Percentiles rank a stretch among this genome's conserved stretches.
Conservation (phyloP, 2,888 invertebrate species). For the Gordius sp. region DNA sequence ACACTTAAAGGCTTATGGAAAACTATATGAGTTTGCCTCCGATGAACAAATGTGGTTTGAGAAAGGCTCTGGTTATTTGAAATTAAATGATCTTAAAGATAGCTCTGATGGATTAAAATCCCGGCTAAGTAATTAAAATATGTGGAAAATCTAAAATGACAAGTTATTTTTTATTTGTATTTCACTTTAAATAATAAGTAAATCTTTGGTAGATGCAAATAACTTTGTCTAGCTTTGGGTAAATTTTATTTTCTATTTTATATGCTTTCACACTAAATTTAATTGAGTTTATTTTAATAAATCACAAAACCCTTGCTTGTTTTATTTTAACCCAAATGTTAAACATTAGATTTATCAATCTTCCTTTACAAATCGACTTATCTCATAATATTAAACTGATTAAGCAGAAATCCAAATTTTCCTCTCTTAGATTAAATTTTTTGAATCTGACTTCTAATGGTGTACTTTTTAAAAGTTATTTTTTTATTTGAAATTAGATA, state of each 20-base stretch:
- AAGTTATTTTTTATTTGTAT: too few species aligned
- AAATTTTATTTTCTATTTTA: too few species aligned
- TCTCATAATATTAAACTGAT: neutral
- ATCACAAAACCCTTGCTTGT: too few species aligned
- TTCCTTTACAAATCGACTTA: neutral
- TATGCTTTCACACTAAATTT: too few species aligned
- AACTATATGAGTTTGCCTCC: conserved; percentile 1
- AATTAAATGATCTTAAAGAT: conserved; percentile 12
- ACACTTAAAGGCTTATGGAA: neutral
- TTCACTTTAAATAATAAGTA: too few species aligned
- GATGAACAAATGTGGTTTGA: neutral
- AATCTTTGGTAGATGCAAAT: too few species aligned
- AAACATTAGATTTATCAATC: too few species aligned
- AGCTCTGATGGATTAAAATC: neutral
- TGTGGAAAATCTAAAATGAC: too few species aligned
- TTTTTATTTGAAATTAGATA: neutral
- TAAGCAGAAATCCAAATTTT: neutral
- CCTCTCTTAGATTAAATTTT: neutral
- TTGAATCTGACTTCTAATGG: neutral
- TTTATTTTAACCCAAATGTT: too few species aligned
- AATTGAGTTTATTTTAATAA: too few species aligned
- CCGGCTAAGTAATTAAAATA: neutral
- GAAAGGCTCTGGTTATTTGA: neutral
- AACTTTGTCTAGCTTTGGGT: too few species aligned
- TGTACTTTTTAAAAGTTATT: neutral